These are phyloP conservation scores for Laterallus jamaicensis DNA, from an alignment of 2,113 vertebrate genomes.

Conservation along the genomic window DNA sequence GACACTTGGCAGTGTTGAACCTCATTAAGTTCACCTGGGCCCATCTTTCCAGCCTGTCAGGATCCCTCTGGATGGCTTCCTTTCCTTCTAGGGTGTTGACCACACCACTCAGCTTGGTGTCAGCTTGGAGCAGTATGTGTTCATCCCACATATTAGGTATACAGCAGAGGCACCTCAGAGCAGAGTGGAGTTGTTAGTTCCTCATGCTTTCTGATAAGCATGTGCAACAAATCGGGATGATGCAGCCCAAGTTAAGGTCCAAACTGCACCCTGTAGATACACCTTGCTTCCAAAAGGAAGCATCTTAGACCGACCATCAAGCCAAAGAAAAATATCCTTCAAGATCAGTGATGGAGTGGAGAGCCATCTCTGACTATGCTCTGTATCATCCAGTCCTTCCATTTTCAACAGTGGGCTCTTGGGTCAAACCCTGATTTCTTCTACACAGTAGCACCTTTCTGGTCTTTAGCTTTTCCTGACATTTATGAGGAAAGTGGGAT, in stretches of 20 bases:
- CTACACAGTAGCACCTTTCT: not conserved
- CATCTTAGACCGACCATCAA: not conserved
- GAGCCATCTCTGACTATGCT: not conserved
- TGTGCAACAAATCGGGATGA: not conserved
- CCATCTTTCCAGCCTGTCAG: too few relatives aligned
- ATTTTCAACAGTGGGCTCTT: not conserved
- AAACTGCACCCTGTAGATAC: not conserved
- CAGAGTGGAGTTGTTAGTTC: not conserved
- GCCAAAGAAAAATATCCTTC: not conserved
- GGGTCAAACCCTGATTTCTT: not conserved
- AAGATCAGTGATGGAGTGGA: not conserved
- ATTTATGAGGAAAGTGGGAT: not conserved
- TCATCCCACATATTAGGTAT: not conserved
- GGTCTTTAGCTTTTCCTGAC: not conserved
- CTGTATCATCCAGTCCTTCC: not conserved
- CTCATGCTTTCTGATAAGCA: not conserved
- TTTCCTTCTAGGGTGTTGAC: too few relatives aligned
- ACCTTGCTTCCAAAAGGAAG: not conserved
- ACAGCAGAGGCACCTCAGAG: not conserved
- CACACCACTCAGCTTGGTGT: too few relatives aligned
- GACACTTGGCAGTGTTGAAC: too few relatives aligned
- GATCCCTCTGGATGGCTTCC: too few relatives aligned
- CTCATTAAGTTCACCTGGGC: too few relatives aligned
- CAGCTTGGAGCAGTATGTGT: accelerated
- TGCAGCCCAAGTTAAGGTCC: not conserved